A percentile compares a stretch with the other conserved stretches of the same genome.
Conservation (phyloP, 2,797 vertebrate species). For the Merluccius polli region DNA sequence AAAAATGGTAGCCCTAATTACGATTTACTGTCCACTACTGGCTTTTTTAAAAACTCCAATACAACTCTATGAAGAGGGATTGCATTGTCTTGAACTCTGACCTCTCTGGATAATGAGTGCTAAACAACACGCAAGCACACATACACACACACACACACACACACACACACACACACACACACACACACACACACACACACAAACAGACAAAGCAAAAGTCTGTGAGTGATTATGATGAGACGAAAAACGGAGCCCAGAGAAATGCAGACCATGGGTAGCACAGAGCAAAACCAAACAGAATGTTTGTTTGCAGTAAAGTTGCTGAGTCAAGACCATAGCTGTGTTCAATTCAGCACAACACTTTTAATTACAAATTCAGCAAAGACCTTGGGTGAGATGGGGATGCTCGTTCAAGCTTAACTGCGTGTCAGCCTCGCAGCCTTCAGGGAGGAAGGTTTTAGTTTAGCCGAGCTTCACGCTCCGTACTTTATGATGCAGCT, state of each 20-base stretch:
- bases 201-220: not conserved
- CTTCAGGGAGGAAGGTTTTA: slow-evolving; percentile 3
- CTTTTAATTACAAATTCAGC: slow-evolving; percentile 32
- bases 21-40: not conserved
- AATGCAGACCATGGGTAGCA: not conserved
- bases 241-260: not conserved
- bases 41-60: not conserved
- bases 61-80: no score
- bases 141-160: not conserved
- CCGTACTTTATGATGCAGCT: slow-evolving; percentile 14
- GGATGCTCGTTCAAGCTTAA: slow-evolving; percentile 28
- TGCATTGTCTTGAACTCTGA: slow-evolving; percentile 2
- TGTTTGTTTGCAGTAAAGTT: slow-evolving; percentile 14
- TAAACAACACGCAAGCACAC: not conserved
- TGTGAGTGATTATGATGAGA: not conserved
- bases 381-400: slow-evolving; percentile 29
- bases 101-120: not conserved
- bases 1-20: not conserved
- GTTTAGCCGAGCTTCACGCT: slow-evolving; percentile 14
- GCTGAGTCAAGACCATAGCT: slow-evolving; percentile 8
- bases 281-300: not conserved
- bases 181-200: not conserved
- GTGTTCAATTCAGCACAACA: slow-evolving; percentile 23
- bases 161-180: not conserved
- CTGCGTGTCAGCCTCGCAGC: slow-evolving; percentile 13